These are phyloP conservation scores for Smutsia temminckii DNA, from an alignment of 2,797 vertebrate species.

Conservation along the genomic window DNA sequence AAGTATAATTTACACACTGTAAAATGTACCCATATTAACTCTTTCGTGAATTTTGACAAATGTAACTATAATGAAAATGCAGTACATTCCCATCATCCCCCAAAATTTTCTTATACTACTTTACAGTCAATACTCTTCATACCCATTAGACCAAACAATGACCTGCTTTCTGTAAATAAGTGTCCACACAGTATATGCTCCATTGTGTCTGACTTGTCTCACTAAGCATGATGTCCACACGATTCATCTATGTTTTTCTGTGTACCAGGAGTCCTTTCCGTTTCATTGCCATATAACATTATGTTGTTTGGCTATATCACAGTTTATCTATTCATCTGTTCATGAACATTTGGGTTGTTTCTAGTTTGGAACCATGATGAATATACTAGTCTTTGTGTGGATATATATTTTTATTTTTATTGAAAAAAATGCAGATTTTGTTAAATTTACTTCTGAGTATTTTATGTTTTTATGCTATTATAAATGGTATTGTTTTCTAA, in stretches of 20 bases:
- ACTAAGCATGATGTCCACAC: background rate
- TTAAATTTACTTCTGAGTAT: background rate
- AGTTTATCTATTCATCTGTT: background rate
- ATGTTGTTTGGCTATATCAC: background rate
- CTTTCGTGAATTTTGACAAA: conserved; percentile 24
- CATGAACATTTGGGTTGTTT: background rate
- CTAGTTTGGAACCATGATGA: background rate
- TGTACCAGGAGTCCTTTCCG: background rate
- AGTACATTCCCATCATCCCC: background rate
- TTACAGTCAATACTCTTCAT: background rate
- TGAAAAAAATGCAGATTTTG: background rate
- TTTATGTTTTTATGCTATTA: background rate
- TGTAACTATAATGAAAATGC: background rate
- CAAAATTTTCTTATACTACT: background rate
- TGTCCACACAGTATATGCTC: background rate
- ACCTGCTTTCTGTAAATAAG: background rate
- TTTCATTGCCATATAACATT: background rate
- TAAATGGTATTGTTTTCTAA: background rate
- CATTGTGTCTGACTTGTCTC: background rate
- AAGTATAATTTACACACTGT: background rate
- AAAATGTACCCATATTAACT: background rate
- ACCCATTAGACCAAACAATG: background rate
- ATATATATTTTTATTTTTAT: conserved; percentile 13
- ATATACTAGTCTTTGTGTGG: background rate
- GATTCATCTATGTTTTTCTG: background rate